These are phyloP conservation scores for Pangasius larnaudii DNA, from an alignment of 2,797 vertebrate species.

Conservation along the genomic window DNA sequence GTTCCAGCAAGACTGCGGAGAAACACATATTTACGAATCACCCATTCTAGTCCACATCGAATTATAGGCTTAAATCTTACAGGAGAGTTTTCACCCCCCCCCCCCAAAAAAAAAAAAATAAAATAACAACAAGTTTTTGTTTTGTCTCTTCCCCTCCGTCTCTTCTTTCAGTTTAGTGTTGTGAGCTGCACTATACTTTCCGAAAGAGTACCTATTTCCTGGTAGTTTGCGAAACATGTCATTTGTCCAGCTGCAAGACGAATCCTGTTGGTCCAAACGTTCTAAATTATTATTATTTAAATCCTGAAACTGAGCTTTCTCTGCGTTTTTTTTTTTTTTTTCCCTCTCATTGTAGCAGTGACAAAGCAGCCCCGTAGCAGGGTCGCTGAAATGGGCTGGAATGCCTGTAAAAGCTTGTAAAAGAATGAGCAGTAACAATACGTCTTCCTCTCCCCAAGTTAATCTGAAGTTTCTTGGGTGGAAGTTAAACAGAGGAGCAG, in stretches of 20 bases:
- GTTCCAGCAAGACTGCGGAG: background rate
- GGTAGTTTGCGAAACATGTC: background rate
- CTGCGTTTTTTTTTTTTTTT: constrained; percentile 10
- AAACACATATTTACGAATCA: background rate
- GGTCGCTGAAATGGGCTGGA: background rate
- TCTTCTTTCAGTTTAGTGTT: background rate
- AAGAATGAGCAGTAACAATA: constrained; percentile 16
- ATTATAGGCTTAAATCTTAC: background rate
- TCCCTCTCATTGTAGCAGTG: background rate
- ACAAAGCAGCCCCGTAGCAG: background rate
- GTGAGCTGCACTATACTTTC: background rate
- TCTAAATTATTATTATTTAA: constrained; percentile 19
- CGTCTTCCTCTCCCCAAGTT: constrained; percentile 42
- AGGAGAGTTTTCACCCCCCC: background rate
- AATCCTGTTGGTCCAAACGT: constrained; percentile 5
- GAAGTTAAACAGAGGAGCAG: constrained; percentile 49
- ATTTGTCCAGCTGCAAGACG: constrained; percentile 26
- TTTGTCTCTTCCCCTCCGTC: background rate
- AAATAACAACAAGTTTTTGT: background rate
- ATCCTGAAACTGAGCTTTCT: constrained; percentile 19
- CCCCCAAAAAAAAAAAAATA: background rate
- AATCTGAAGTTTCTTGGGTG: constrained; percentile 52
- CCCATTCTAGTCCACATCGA: background rate
- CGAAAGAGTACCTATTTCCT: background rate
- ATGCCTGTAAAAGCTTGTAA: background rate